These are phyloP conservation scores for Formicarius rufipectus DNA, from an alignment of 2,113 vertebrate species.

Conservation along the genomic window DNA sequence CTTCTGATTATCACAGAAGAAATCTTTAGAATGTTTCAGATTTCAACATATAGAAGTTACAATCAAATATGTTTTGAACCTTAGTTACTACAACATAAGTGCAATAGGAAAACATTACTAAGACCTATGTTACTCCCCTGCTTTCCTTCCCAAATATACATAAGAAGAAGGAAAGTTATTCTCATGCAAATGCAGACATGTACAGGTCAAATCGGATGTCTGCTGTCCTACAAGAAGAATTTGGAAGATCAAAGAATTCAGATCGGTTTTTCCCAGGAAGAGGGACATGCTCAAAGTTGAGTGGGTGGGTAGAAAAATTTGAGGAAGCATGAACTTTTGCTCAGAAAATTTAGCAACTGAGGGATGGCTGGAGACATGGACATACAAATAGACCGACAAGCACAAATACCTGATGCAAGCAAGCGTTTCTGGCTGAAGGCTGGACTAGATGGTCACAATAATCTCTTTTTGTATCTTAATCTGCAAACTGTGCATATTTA, in stretches of 20 bases:
- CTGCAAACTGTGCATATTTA: background rate
- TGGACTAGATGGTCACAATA: background rate
- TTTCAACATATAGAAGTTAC: background rate
- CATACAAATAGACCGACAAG: background rate
- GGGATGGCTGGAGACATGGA: background rate
- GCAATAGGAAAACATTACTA: background rate
- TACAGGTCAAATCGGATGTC: background rate
- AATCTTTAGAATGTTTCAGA: background rate
- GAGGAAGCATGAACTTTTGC: slow-evolving; percentile 9
- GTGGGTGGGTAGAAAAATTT: slow-evolving; percentile 41
- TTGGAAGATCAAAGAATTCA: slow-evolving; percentile 29
- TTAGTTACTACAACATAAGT: background rate
- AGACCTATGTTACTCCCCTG: background rate
- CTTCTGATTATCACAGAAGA: background rate
- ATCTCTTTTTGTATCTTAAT: background rate
- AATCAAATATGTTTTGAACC: background rate
- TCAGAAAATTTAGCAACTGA: background rate
- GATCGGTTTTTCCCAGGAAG: slow-evolving; percentile 42
- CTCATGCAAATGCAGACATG: background rate
- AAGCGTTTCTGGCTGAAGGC: background rate
- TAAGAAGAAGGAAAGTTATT: background rate
- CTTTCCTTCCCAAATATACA: background rate
- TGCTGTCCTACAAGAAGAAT: background rate
- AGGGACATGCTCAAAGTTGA: background rate
- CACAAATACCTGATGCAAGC: background rate